Percentiles rank a stretch among this genome's conserved stretches.
These are phyloP conservation scores for Nestor notabilis DNA, from an alignment of 2,113 vertebrate genomes.

Conservation along the genomic window DNA sequence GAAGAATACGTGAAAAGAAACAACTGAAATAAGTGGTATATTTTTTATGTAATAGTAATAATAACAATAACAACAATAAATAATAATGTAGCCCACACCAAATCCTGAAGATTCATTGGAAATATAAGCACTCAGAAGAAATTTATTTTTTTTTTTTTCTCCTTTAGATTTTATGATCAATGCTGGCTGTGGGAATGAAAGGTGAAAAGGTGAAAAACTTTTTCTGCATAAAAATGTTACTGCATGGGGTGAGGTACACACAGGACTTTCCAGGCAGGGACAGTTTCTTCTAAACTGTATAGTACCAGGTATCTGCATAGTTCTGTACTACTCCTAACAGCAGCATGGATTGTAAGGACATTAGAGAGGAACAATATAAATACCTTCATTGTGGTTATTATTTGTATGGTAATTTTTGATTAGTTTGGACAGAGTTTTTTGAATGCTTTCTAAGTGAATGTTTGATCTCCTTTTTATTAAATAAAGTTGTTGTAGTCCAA, in stretches of 20 bases:
- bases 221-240: background rate
- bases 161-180: background rate
- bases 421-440: background rate
- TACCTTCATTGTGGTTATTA: background rate
- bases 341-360: background rate
- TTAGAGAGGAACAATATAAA: background rate
- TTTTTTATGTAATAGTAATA: background rate
- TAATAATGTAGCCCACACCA: background rate
- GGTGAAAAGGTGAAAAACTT: background rate
- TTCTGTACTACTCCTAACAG: background rate
- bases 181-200: background rate
- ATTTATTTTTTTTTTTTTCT: background rate
- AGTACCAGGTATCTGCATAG: background rate
- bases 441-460: background rate
- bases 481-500: background rate
- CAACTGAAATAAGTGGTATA: background rate
- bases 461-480: background rate
- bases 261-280: background rate
- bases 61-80: background rate
- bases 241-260: background rate
- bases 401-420: background rate
- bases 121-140: background rate
- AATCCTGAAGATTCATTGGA: background rate
- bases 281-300: background rate
- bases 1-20: background rate